Evolutionary conservation across 2,797 vertebrate genomes (phyloP), one percentile per base, ranked within the genome.

Genomic region (Salmo trutta): DNA sequence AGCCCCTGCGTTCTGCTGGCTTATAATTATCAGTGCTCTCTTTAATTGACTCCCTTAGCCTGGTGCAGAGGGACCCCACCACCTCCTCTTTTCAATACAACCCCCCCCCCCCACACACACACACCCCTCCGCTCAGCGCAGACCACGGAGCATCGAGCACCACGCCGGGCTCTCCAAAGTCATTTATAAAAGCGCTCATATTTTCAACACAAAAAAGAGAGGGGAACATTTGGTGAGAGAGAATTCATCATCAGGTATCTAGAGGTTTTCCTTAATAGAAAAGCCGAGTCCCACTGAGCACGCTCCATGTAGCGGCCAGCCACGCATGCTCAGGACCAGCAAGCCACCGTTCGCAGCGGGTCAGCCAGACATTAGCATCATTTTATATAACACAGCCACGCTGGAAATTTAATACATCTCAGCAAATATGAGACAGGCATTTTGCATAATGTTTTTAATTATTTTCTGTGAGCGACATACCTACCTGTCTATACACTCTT

Each of bases 231-330:
- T 98, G 97, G 97, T 95, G 96, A 97, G 96, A 96, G 97, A 98
- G 97, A 97, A 99, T 98, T 98, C 96, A 99, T 98, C 97, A 98
- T 98, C 96, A 98, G 96, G 97, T 98, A 97, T 98, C 97, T 97
- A 96, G 97, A 99, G 97, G 97, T 97, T 94, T 98, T 97, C 96
- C 96, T 97, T 98, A 98, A 98, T 98, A 98, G 97, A 98, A 98
- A 99, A 98, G 96, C 96, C 96, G 97, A 96, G 96, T 98, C 97
- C 97, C 96, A 98, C 97, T 95, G 96, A 96, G 96, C 92, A 95
- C 92, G 93, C 96, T 96, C 95, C 93, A 94, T 96, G 96, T 96
- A 96, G 94, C 94, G 96, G 96, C 96, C 97, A 97, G 96, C 95
- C 96, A 96, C 96, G 96, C 96, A 96, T 96, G 96, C 96, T 96